These are phyloP conservation scores for Temnothorax unifasciatus DNA, from an alignment of 2,888 invertebrate genomes.

Conservation along the genomic window DNA sequence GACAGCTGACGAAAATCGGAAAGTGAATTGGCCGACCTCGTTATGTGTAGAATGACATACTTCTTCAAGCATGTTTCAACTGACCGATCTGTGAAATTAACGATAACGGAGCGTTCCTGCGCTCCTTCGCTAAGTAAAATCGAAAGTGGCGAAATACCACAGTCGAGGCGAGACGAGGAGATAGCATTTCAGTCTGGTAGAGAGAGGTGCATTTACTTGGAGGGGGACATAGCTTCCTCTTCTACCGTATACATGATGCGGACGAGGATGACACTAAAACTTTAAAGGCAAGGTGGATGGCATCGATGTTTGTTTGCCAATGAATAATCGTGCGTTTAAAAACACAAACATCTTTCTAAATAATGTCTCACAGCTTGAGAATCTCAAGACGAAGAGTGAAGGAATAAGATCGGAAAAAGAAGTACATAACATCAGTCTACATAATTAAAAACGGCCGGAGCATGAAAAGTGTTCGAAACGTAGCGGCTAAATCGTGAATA, in stretches of 20 bases:
- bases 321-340: conserved; percentile 18
- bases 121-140: conserved; percentile 71
- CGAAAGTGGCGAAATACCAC: conserved; percentile 78
- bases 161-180: conserved; percentile 43
- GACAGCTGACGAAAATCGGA: neutral
- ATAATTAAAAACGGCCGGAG: conserved; percentile 28
- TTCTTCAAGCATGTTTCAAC: conserved; percentile 68
- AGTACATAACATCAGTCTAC: neutral
- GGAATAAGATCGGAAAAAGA: neutral
- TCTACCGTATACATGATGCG: neutral
- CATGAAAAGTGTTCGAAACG: conserved; percentile 1
- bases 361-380: neutral
- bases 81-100: conserved; percentile 73
- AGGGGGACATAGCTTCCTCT: conserved; percentile 1
- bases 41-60: conserved; percentile 72
- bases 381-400: neutral
- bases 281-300: neutral
- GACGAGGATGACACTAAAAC: conserved; percentile 26
- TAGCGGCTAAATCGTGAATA: conserved; percentile 24
- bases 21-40: conserved; percentile 51
- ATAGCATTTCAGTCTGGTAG: conserved; percentile 30
- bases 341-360: neutral
- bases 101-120: conserved; percentile 67
- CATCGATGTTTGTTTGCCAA: neutral
- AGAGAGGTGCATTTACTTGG: conserved; percentile 31